Evolutionary conservation across 1,140 invertebrate genomes (phyloP).

Genomic region (Camponotus vicinus): DNA sequence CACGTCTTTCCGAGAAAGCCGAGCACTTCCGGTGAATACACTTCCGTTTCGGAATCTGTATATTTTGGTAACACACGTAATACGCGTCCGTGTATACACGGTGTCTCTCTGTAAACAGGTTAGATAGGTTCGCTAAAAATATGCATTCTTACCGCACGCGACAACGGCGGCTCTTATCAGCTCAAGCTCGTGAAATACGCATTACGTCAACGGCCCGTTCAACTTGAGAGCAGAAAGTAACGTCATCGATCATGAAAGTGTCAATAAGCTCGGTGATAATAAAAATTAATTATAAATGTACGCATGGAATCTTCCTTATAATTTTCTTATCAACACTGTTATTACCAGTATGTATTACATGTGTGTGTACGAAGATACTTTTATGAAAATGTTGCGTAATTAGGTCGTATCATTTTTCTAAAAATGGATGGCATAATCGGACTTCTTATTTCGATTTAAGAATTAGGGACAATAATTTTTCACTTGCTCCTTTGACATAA

Average conservation of each 20-base stretch:
- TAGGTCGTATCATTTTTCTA: background rate
- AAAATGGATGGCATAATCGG: background rate
- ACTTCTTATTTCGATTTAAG: background rate
- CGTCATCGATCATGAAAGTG: constrained; percentile 28
- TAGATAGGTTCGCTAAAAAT: background rate
- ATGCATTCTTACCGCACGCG: background rate
- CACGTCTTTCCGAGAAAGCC: constrained; percentile 11
- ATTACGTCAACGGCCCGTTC: constrained; percentile 23
- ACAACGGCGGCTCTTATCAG: constrained; percentile 7
- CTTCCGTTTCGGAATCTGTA: background rate
- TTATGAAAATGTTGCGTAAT: constrained; percentile 12
- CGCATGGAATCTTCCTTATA: background rate
- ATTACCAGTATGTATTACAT: background rate
- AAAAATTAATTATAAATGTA: constrained; percentile 32
- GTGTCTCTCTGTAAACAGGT: background rate
- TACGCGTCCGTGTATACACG: background rate
- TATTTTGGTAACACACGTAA: background rate
- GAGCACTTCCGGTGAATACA: constrained; percentile 1
- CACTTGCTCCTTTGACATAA: background rate
- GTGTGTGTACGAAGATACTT: background rate
- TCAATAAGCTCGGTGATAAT: constrained; percentile 45
- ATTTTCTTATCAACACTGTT: constrained; percentile 23
- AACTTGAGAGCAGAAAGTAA: constrained; percentile 16
- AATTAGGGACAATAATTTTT: background rate
- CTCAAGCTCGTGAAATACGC: background rate